Base-by-base conservation (phyloP, 2,888 invertebrate genomes). In the Anthrax anthrax region DNA sequence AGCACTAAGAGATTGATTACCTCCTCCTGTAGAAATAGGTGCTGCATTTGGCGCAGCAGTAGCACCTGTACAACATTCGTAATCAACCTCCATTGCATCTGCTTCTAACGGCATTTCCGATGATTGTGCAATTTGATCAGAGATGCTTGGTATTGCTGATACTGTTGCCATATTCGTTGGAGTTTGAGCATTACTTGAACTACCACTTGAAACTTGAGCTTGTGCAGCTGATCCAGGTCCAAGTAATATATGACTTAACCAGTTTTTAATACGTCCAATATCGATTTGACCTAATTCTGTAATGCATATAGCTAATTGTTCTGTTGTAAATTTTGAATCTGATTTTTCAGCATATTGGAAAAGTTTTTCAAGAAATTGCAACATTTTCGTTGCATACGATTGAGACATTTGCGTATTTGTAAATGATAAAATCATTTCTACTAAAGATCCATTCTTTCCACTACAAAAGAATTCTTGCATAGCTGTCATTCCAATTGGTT, bases 401-500 rank as follows among this genome's bases (percentile, higher is more conserved):
- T 77, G 74, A 0, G 80, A 77, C 52, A 79, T 76, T 44, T 80
- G 76, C 0, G 82, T 80, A 46, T 80, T 83, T 0, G 89, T 81
- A 4, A 89, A 84, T 0, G 88, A 83, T 43, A 94, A 71, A 37
- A 94, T 69, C 14, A 91, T 75, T 51, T 84, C 82, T 0, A 86
- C 81, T 37, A 92, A 73, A 50, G 81, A 80, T 56, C 77, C 78
- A 23, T 74, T 73, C 1, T 78, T 76, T 2, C 75, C 70, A 1
- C 75, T 72, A 4, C 74, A 77, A 59, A 91, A 91, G 58, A 91
- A 89, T 47, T 77, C 75, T 57, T 88, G 83, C 58, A 91, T 76
- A 0, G 92, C 91, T 56, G 80, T 76, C 51, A 84, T 76, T 0
- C 90, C 91, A 0, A 84, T 77, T 0, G 83, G 76, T 51, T 85